Conservation (phyloP, 2,888 invertebrate species). For the Hydropsyche betteni region DNA sequence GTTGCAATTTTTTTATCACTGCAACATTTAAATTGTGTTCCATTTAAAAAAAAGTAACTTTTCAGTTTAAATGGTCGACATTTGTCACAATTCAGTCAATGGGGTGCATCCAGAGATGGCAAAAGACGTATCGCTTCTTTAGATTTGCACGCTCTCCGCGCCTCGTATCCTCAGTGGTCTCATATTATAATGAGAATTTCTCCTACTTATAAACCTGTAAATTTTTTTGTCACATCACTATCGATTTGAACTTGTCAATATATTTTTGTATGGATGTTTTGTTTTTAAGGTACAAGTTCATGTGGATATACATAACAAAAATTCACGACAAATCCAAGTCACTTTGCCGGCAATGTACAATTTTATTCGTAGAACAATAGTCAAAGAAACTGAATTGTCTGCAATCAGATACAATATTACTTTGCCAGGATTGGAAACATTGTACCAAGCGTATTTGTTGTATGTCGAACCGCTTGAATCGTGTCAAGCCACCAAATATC, state of each 20-base stretch:
- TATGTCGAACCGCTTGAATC: slow-evolving; percentile 66
- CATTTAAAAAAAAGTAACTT: slow-evolving; percentile 40
- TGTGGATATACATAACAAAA: slow-evolving; percentile 70
- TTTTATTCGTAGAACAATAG: slow-evolving; percentile 58
- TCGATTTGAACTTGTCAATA: neutral
- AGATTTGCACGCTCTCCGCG: slow-evolving; percentile 70
- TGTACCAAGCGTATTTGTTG: slow-evolving; percentile 71
- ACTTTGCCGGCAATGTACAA: slow-evolving; percentile 59
- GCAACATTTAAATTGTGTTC: neutral
- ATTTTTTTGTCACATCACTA: slow-evolving; percentile 52
- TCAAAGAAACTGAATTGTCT: slow-evolving; percentile 66
- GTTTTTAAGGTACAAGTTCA: slow-evolving; percentile 69
- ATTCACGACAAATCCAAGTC: slow-evolving; percentile 58
- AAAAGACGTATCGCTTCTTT: slow-evolving; percentile 66
- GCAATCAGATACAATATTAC: slow-evolving; percentile 71
- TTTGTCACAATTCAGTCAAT: slow-evolving; percentile 59
- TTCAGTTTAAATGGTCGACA: slow-evolving; percentile 60
- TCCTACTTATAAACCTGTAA: slow-evolving; percentile 69
- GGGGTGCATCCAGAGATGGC: slow-evolving; percentile 59
- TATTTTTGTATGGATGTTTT: too few species aligned
- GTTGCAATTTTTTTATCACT: slow-evolving; percentile 52
- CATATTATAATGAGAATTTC: slow-evolving; percentile 77
- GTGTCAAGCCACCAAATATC: slow-evolving; percentile 61
- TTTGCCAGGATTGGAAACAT: slow-evolving; percentile 66
- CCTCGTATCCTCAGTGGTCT: slow-evolving; percentile 68